Evolutionary conservation across 2,888 invertebrate genomes (phyloP), one percentile per base, ranked within the genome.

Genomic region (Rhamnusium bicolor): DNA sequence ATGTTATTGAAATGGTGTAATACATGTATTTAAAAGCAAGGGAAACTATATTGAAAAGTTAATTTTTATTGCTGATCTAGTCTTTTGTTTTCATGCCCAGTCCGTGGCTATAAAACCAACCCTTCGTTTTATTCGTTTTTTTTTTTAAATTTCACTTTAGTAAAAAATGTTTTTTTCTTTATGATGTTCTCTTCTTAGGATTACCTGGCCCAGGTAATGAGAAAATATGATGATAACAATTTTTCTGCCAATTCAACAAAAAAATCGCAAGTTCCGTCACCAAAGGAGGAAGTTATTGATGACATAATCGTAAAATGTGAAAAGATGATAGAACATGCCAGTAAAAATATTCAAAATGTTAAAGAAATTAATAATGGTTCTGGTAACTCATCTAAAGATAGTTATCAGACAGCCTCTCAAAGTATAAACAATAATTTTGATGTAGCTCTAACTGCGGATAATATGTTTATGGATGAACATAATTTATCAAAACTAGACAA

Each of bases 171-270:
- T 7, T 49, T 49, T 49, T 49, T 14, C 1, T 49, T 8, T 16
- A 16, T 49, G n/a, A n/a, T n/a, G 24, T 16, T 29, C 16, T 49
- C 10, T 10, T 78, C 76, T 67, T 47, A 81, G 80, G 73, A 77
- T 32, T 81, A 80, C 51, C 56, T 81, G 5, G 56, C 74, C 0
- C 71, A 76, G 40, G 70, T 78, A n/a, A 72, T 81, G 77, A 74
- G 73, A 54, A 80, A 74, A 70, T 81, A 76, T 56, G 77, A 77
- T 46, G 51, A 60, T 14, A 51, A 51, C 16, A 53, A 56, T 12
- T 24, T 40, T 14, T 10, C 46, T n/a, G 54, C 19, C 16, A 46
- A 61, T 49, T 27, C 72, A 1, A 27, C 53, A 49, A 61, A 74
- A 46, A 16, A 46, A 62, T 49, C n/a, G 6, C 16, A 47, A 16